phyloP scores from a whole-genome alignment of 2,888 invertebrate species.

The Dascillus cervinus region DNA sequence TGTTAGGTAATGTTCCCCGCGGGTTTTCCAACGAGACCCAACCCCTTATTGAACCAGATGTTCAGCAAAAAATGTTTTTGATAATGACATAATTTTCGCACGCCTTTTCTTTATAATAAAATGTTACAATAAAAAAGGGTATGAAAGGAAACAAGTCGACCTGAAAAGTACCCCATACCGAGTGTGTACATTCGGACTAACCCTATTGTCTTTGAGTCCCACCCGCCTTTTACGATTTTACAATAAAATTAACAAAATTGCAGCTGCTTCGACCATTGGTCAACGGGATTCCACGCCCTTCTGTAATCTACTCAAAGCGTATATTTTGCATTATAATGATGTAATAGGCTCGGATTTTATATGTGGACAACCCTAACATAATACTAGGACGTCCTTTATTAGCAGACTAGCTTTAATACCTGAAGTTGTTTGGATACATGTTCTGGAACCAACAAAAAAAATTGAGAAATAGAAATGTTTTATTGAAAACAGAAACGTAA shows the following conservation, averaged over 20 bases:
- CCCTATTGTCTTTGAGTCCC: conserved; percentile 16
- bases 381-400: too few species aligned
- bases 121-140: conserved; percentile 29
- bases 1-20: conserved; percentile 23
- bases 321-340: conserved; percentile 13
- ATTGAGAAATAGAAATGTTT: too few species aligned
- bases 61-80: conserved; percentile 27
- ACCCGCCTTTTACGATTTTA: conserved; percentile 1
- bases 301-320: conserved; percentile 12
- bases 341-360: neutral
- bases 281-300: conserved; percentile 13
- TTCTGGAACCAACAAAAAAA: too few species aligned
- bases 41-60: conserved; percentile 23
- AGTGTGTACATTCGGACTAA: conserved; percentile 20
- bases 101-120: conserved; percentile 34
- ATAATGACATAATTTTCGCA: conserved; percentile 36
- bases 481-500: too few species aligned
- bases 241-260: neutral
- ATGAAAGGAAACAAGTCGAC: conserved; percentile 25
- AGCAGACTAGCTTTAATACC: too few species aligned
- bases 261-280: conserved; percentile 13
- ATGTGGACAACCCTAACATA: too few species aligned
- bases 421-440: too few species aligned
- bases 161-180: conserved; percentile 27
- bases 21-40: conserved; percentile 16